phyloP scores from a whole-genome alignment of 2,797 vertebrate species.

The Ctenopoma kingsleyae region DNA sequence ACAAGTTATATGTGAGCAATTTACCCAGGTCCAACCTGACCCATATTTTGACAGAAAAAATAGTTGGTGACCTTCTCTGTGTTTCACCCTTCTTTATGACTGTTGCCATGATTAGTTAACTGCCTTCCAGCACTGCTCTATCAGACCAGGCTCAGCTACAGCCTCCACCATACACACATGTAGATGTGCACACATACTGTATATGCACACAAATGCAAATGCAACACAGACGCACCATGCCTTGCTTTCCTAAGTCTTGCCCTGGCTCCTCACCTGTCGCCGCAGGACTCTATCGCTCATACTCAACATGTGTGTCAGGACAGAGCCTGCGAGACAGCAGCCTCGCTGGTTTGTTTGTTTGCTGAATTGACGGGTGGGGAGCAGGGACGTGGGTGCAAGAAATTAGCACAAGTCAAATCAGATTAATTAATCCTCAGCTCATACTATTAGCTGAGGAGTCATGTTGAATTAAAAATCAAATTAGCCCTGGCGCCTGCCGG shows the following conservation, averaged over 20 bases:
- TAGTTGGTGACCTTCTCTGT: conserved; percentile 78
- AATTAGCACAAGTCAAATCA: conserved; percentile 88
- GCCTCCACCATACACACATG: conserved; percentile 51
- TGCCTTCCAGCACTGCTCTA: conserved; percentile 74
- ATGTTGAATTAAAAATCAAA: conserved; percentile 88
- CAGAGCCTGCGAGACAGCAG: conserved; percentile 58
- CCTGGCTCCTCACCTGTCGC: conserved; percentile 76
- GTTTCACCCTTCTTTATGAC: conserved; percentile 72
- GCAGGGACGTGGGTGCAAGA: conserved; percentile 64
- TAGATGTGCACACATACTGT: conserved; percentile 38
- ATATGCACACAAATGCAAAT: conserved; percentile 37
- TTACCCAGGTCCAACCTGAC: conserved; percentile 71
- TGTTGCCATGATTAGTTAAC: conserved; percentile 73
- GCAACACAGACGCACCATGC: conserved; percentile 23
- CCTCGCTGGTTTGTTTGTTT: conserved; percentile 69
- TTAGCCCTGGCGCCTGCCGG: conserved; percentile 80
- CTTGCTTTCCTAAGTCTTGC: conserved; percentile 47
- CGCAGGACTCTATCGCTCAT: conserved; percentile 59
- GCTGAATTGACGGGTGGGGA: conserved; percentile 54
- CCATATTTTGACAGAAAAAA: conserved; percentile 75
- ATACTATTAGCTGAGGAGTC: conserved; percentile 83
- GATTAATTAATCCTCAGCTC: conserved; percentile 84
- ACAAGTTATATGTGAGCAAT: conserved; percentile 44
- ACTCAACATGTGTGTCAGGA: conserved; percentile 69
- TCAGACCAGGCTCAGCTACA: conserved; percentile 72